Evolutionary conservation across 2,113 vertebrate species (phyloP).

Genomic region (Forbesichthys agassizii): DNA sequence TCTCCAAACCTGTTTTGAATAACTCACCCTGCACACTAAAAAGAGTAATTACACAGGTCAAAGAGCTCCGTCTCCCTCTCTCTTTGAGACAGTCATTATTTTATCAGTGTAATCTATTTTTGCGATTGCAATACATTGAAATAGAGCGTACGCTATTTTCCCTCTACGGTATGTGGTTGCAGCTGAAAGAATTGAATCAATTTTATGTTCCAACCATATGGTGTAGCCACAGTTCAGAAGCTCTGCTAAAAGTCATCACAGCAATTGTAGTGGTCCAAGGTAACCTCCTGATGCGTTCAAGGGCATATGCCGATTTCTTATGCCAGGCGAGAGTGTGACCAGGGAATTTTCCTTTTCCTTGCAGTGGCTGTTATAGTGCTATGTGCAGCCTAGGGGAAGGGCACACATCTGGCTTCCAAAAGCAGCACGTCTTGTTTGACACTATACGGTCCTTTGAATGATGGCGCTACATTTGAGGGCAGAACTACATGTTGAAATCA

Average conservation of each 20-base stretch:
- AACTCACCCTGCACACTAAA: background rate
- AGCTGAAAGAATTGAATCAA: conserved; percentile 29
- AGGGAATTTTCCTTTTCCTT: conserved; percentile 40
- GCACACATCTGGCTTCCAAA: conserved; percentile 18
- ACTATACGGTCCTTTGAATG: background rate
- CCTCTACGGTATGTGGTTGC: conserved; percentile 12
- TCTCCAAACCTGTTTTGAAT: conserved; percentile 2
- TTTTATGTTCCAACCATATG: conserved; percentile 9
- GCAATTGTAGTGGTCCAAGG: conserved; percentile 18
- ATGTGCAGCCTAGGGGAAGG: conserved; percentile 20
- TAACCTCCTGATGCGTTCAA: conserved; percentile 39
- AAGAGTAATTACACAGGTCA: conserved; percentile 5
- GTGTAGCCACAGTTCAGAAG: conserved; percentile 21
- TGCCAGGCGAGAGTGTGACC: conserved; percentile 37
- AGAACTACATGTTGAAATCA: too few relatives aligned
- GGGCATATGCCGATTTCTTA: conserved; percentile 37
- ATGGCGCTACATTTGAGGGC: too few relatives aligned
- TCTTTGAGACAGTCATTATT: conserved; percentile 14
- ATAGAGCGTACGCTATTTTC: background rate
- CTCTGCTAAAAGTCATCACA: conserved; percentile 39
- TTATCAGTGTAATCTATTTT: conserved; percentile 26
- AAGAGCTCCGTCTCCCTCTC: background rate
- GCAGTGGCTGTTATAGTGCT: conserved; percentile 24
- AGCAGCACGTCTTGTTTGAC: conserved; percentile 21
- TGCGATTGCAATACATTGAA: background rate